Conservation (phyloP, 1,140 invertebrate genomes). For the Anastatus disparis region DNA sequence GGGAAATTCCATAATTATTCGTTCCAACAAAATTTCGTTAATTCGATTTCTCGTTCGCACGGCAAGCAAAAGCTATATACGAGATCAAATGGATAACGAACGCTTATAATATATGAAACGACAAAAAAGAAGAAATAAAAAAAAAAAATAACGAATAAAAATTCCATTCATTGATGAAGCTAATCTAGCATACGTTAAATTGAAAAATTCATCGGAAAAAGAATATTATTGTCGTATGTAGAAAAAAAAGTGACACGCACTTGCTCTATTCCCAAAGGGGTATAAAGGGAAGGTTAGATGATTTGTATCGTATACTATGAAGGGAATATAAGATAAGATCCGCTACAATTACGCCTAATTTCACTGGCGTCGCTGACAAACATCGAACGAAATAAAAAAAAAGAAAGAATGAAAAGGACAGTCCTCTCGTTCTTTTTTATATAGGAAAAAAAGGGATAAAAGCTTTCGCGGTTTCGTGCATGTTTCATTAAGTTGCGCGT, state of each 20-base stretch:
- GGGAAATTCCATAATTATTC: conserved; percentile 44
- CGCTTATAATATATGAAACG: background rate
- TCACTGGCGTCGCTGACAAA: conserved; percentile 47
- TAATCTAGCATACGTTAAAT: conserved; percentile 17
- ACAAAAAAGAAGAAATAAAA: background rate
- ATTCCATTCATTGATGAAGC: background rate
- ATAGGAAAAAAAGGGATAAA: conserved; percentile 9
- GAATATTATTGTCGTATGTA: conserved; percentile 17
- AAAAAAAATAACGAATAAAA: too few species aligned
- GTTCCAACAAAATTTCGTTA: conserved; percentile 24
- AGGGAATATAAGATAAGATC: conserved; percentile 62
- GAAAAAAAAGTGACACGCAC: conserved; percentile 23
- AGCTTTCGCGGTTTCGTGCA: too few species aligned
- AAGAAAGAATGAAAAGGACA: too few species aligned
- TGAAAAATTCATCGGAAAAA: conserved; percentile 15
- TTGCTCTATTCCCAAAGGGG: background rate
- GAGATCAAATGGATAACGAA: too few species aligned
- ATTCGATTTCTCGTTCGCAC: conserved; percentile 25
- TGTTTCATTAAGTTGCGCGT: conserved; percentile 24
- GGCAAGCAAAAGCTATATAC: background rate
- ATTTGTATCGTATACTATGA: too few species aligned
- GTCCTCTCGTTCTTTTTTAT: too few species aligned
- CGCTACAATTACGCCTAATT: conserved; percentile 60
- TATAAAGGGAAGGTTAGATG: conserved; percentile 37
- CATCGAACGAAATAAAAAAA: background rate